Base-by-base conservation (phyloP, 1,140 invertebrate species). In the Pseudomyrmex gracilis region DNA sequence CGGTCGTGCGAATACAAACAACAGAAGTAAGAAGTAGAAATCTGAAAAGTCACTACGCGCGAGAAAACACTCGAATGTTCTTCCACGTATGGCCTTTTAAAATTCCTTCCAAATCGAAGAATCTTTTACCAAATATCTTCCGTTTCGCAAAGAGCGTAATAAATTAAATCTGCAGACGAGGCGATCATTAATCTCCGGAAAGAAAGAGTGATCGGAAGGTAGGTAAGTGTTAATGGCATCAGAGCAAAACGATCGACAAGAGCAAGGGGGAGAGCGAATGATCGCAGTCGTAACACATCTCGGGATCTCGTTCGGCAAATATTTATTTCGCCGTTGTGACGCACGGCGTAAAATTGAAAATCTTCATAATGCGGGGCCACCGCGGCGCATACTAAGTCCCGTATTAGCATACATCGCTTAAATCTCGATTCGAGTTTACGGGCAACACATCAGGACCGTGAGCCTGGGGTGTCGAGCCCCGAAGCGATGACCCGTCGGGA, bases 371-470 rank as follows among this genome's bases (percentile, higher is more conserved):
- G 85, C 61, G 58, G 66, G 67, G 74, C 83, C 85, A 85, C 83
- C 83, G 83, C 64, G 80, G 85, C 82, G 89, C 89, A 90, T 90
- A 90, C 87, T 87, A 90, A 90, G 84, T 84, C 83, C 51, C 87
- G 74, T 90, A 90, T 90, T 90, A 90, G 89, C 89, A 90, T 90
- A 89, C 87, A 85, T 90, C 89, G 89, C 80, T 90, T 90, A 89
- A 90, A 89, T 89, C 89, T 90, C 82, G 87, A 90, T 89, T 89
- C 89, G 87, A 73, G 85, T 88, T 90, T 85, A 87, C 73, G 82
- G 71, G 49, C 61, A 74, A 66, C 73, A 45, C 13, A 64, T 34
- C 66, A 66, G 78, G 78, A 68, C 53, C 43, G 77, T 84, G 80
- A 77, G 13, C 63, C 63, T 9, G 49, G 34, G 63, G 66, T 64